A percentile compares a stretch with the other conserved stretches of the same genome.
Conservation (phyloP, 2,113 vertebrate species). For the Cacatua alba region DNA sequence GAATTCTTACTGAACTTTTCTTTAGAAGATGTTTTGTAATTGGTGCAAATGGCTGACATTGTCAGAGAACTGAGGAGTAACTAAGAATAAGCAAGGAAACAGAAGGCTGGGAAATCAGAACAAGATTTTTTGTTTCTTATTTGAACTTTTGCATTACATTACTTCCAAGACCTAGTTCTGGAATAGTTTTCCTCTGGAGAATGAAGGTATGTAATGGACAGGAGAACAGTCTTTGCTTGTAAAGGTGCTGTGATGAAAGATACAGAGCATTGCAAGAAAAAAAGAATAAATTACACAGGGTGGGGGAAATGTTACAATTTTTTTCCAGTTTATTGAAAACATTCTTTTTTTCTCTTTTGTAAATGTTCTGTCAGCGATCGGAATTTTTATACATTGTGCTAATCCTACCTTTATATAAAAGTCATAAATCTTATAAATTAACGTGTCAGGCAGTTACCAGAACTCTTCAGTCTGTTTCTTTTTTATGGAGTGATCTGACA, state of each 20-base stretch:
- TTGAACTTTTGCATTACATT: neutral
- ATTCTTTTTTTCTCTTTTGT: neutral
- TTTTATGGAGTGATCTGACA: conserved; percentile 62
- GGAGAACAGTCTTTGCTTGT: neutral
- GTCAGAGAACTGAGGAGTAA: neutral
- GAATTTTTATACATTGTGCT: conserved; percentile 47
- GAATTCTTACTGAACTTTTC: neutral
- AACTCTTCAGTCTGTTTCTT: conserved; percentile 62
- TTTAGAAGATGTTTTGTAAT: neutral
- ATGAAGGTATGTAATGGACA: neutral
- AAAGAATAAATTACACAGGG: neutral
- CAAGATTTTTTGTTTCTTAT: neutral
- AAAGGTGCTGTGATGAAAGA: conserved; percentile 31
- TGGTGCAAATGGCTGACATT: neutral
- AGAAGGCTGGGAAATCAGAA: neutral
- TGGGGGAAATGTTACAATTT: neutral
- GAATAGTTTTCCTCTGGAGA: neutral
- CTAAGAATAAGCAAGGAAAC: neutral
- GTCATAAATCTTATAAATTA: conserved; percentile 62
- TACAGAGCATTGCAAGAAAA: neutral
- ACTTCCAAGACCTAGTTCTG: neutral
- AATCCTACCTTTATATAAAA: conserved; percentile 59
- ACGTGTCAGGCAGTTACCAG: conserved; percentile 48
- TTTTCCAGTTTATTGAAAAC: neutral
- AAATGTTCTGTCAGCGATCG: conserved; percentile 17